These are phyloP conservation scores for Drosophila ogumai DNA, from an alignment of 1,140 invertebrate genomes.

Conservation along the genomic window DNA sequence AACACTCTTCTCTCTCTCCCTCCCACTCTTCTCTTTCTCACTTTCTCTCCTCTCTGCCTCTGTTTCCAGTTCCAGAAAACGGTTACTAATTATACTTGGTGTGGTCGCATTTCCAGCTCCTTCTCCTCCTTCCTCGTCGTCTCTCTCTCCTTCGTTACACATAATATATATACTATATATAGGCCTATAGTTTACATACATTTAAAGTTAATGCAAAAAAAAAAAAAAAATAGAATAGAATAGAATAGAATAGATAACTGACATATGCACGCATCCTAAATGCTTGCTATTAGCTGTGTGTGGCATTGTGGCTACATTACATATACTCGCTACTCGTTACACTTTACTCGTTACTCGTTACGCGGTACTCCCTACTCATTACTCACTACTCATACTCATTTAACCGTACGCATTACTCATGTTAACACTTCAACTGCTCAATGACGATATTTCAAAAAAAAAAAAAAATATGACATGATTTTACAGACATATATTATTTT, in stretches of 20 bases:
- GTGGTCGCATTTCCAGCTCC: constrained; percentile 59
- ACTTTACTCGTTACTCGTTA: constrained; percentile 12
- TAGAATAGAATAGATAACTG: constrained; percentile 45
- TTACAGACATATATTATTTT: neutral
- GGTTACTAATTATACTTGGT: constrained; percentile 71
- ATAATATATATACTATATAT: constrained; percentile 21
- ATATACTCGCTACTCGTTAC: constrained; percentile 27
- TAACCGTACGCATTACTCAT: constrained; percentile 1
- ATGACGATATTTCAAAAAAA: neutral
- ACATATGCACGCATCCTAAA: constrained; percentile 54
- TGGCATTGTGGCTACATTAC: constrained; percentile 61
- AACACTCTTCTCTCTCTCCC: constrained; percentile 1
- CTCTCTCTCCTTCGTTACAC: neutral
- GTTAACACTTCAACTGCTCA: constrained; percentile 25
- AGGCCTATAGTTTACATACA: constrained; percentile 41
- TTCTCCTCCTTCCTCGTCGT: constrained; percentile 2
- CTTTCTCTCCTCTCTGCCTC: constrained; percentile 18
- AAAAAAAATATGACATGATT: constrained; percentile 14
- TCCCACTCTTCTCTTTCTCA: constrained; percentile 7
- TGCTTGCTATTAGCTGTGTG: constrained; percentile 53
- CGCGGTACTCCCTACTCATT: constrained; percentile 14
- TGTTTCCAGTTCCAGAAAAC: neutral
- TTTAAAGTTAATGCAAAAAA: constrained; percentile 49
- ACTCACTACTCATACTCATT: constrained; percentile 6
- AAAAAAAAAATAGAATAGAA: constrained; percentile 18